phyloP scores from a whole-genome alignment of 2,113 vertebrate genomes.

The Anoplopoma fimbria region DNA sequence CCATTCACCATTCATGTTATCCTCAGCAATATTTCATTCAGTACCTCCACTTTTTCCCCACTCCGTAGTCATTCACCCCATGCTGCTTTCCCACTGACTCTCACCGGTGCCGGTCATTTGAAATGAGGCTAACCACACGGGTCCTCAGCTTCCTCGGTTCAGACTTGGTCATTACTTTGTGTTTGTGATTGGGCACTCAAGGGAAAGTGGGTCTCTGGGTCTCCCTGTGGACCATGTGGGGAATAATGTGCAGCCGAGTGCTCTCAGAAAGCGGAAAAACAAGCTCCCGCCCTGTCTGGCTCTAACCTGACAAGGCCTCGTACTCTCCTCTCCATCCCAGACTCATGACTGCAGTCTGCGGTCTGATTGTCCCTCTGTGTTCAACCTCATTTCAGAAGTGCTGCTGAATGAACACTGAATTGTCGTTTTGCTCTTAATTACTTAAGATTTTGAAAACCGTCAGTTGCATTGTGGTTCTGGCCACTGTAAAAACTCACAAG shows the following conservation, averaged over 20 bases:
- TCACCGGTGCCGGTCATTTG: slow-evolving; percentile 25
- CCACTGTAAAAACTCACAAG: not conserved
- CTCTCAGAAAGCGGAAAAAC: slow-evolving; percentile 43
- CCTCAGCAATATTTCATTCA: slow-evolving; percentile 44
- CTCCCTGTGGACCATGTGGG: slow-evolving; percentile 49
- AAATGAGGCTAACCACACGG: slow-evolving; percentile 33
- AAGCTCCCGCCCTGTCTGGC: slow-evolving; percentile 29
- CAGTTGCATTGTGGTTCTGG: not conserved
- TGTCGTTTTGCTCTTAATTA: not conserved
- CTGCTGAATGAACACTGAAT: not conserved
- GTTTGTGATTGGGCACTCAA: slow-evolving; percentile 50
- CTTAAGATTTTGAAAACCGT: not conserved
- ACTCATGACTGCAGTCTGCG: slow-evolving; percentile 24
- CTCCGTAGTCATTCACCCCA: slow-evolving; percentile 40
- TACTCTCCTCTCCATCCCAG: slow-evolving; percentile 10
- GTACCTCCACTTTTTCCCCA: not conserved
- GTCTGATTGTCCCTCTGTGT: slow-evolving; percentile 11
- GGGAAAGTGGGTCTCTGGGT: slow-evolving; percentile 59
- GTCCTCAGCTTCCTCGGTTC: not conserved
- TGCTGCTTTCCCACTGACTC: slow-evolving; percentile 31
- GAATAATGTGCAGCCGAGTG: slow-evolving; percentile 54
- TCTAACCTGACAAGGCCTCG: slow-evolving; percentile 40
- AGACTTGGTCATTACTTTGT: slow-evolving; percentile 1
- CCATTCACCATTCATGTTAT: slow-evolving; percentile 31
- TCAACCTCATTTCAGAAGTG: slow-evolving; percentile 15